These are phyloP conservation scores for Cydia amplana DNA, from an alignment of 1,140 invertebrate genomes.

Conservation along the genomic window DNA sequence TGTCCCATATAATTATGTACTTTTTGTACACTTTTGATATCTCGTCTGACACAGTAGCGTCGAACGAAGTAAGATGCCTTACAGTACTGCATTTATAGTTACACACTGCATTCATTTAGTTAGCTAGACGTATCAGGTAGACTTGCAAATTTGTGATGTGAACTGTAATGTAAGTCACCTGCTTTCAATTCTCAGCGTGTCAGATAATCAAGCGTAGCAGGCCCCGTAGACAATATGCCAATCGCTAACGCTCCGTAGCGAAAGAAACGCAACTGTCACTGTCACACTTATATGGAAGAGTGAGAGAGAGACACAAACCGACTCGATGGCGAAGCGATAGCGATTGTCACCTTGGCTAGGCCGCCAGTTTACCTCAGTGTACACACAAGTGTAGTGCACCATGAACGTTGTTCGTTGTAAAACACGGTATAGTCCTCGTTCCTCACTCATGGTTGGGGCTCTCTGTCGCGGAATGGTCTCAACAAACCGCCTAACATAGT, in stretches of 20 bases:
- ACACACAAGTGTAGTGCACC: neutral
- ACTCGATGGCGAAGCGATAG: too few relatives aligned
- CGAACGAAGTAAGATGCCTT: neutral
- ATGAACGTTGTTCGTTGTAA: neutral
- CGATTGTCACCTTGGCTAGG: too few relatives aligned
- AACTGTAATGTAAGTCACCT: neutral
- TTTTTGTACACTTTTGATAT: slow-evolving; percentile 12
- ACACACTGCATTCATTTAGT: too few relatives aligned
- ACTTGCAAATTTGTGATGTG: neutral
- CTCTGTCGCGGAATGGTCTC: slow-evolving; percentile 2
- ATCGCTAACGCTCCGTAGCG: too few relatives aligned
- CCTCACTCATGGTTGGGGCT: slow-evolving; percentile 23
- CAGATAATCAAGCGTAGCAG: slow-evolving; percentile 12
- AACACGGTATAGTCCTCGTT: slow-evolving; percentile 16
- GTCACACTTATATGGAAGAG: too few relatives aligned
- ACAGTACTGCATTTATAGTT: neutral
- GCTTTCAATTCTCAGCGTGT: neutral
- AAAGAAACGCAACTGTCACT: too few relatives aligned
- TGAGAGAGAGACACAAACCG: too few relatives aligned
- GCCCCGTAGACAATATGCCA: too few relatives aligned
- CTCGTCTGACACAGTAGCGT: neutral
- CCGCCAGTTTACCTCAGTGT: neutral
- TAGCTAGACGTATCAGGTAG: neutral
- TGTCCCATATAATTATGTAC: slow-evolving; percentile 28
- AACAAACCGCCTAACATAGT: slow-evolving; percentile 7